Evolutionary conservation across 2,113 vertebrate species (phyloP), one percentile per base, ranked within the genome.

Genomic region (Periophthalmodon schlosseri): DNA sequence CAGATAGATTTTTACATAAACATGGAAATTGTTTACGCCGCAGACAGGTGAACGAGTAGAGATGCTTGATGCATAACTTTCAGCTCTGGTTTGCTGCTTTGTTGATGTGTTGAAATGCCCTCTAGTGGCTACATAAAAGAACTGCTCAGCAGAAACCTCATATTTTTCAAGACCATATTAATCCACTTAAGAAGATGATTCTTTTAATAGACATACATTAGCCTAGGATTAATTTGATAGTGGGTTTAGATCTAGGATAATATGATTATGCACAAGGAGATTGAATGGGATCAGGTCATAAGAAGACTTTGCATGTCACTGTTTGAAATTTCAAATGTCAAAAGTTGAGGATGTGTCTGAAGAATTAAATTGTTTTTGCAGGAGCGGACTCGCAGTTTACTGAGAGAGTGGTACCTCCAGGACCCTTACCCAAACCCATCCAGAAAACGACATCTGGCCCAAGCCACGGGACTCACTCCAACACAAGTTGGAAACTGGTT

Each of bases 401-500:
- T 95, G 56, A 89, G 94, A 64, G 94, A 95, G 86, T 95, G 94
- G 94, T 95, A 95, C 78, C 92, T 95, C 23, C 94, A 95, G 60
- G 94, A 95, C 63, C 94, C 94, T 0, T 95, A 95, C 79, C 94
- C 94, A 1, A 95, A 95, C 88, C 94, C 94, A 0, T 94, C 94
- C 76, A 87, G 93, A 58, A 95, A 95, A 68, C 88, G 93, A 0
- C 93, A 95, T 74, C 70, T 95, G 81, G 94, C 94, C 64, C 94
- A 95, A 89, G 94, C 93, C 60, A 95, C 94, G 0, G 94, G 94
- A 0, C 94, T 95, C 80, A 95, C 94, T 0, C 93, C 94, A 33
- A 95, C 92, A 0, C 94, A 95, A 87, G 94, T 95, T 5, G 94
- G 94, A 21, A 95, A 95, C 92, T 95, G 94, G 94, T 95, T 95